These are phyloP conservation scores for Cryptoblepharus egeriae DNA, from an alignment of 2,797 vertebrate genomes.

Conservation along the genomic window DNA sequence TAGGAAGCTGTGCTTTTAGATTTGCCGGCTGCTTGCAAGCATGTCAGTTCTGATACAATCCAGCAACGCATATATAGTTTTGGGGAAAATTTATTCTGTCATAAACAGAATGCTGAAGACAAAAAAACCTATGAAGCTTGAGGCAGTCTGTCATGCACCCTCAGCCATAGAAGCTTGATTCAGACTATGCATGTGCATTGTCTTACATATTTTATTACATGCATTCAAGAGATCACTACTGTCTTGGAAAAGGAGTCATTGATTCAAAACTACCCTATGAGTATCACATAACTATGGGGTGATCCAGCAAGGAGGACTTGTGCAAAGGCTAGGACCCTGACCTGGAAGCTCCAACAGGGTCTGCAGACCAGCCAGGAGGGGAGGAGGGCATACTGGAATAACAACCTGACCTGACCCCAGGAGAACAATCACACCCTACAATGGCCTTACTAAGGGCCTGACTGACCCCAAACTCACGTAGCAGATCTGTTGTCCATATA, in stretches of 20 bases:
- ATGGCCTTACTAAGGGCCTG: too few relatives aligned
- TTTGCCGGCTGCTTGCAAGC: conserved; percentile 14
- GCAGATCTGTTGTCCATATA: too few relatives aligned
- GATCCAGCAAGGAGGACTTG: too few relatives aligned
- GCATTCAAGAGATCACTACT: neutral
- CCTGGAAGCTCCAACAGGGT: too few relatives aligned
- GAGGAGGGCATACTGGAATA: too few relatives aligned
- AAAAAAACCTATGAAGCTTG: conserved; percentile 14
- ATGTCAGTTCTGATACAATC: conserved; percentile 35
- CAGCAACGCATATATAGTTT: conserved; percentile 1
- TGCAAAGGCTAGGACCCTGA: too few relatives aligned
- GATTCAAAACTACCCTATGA: neutral
- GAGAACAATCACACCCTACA: too few relatives aligned
- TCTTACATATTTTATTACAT: neutral
- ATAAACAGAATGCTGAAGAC: conserved; percentile 25
- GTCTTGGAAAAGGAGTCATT: neutral
- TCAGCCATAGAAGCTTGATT: neutral
- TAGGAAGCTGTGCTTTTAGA: conserved; percentile 20
- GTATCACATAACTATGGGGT: neutral
- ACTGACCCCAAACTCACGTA: too few relatives aligned
- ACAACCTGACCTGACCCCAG: too few relatives aligned
- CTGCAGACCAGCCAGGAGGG: too few relatives aligned
- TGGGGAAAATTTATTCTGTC: neutral
- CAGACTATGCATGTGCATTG: neutral
- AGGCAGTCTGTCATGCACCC: neutral